A percentile compares a stretch with the other conserved stretches of the same genome.
Evolutionary conservation across 2,113 vertebrate species (phyloP).

Genomic region (Alethe castanea): DNA sequence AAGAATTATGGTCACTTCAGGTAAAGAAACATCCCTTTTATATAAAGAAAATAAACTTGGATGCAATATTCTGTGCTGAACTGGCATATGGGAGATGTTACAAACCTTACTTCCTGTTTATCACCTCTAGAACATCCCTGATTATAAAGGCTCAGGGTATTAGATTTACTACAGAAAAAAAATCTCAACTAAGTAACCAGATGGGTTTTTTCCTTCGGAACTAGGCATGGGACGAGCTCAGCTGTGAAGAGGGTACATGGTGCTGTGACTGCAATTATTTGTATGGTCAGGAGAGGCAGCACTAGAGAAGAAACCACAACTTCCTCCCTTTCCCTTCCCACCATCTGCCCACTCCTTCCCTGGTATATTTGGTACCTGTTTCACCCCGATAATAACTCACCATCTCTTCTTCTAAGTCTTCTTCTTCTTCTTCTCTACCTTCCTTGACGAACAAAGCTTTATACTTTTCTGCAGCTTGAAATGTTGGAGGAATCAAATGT

Average conservation of each 20-base stretch:
- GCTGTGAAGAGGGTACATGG: background rate
- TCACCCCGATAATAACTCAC: conserved; percentile 57
- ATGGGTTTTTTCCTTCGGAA: background rate
- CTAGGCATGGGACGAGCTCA: background rate
- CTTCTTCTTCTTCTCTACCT: conserved; percentile 60
- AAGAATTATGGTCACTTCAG: background rate
- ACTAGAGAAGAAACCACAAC: background rate
- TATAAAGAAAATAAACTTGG: background rate
- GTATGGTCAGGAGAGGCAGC: background rate
- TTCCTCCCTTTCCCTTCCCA: background rate
- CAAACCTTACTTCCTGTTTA: background rate
- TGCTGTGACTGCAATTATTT: background rate
- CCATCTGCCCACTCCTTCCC: background rate
- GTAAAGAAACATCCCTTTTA: background rate
- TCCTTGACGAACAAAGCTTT: conserved; percentile 76
- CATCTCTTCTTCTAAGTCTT: conserved; percentile 73
- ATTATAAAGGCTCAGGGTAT: background rate
- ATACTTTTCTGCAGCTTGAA: conserved; percentile 79
- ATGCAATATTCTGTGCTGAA: background rate
- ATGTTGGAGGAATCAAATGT: conserved; percentile 59
- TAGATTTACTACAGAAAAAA: background rate
- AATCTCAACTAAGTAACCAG: background rate
- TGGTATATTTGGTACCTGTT: background rate
- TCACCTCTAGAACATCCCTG: background rate
- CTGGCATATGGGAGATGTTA: background rate